phyloP scores from a whole-genome alignment of 35 echinoderm and acorn worm species.

The Ophioderma brevispina region DNA sequence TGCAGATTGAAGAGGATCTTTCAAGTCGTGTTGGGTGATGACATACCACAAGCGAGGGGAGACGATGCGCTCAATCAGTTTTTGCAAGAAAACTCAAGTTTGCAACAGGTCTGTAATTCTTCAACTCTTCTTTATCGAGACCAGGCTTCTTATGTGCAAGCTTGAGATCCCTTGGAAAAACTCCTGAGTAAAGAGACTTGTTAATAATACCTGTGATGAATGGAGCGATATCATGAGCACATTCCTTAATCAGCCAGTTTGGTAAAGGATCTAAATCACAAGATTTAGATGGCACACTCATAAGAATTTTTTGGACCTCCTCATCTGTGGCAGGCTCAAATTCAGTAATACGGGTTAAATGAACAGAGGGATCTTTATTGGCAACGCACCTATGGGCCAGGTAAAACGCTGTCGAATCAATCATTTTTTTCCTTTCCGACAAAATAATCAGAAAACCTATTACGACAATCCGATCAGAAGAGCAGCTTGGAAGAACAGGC shows the following conservation, averaged over 20 bases:
- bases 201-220: conserved; percentile 39
- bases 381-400: not conserved
- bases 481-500: not conserved
- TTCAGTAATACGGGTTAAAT: not conserved
- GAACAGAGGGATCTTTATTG: not conserved
- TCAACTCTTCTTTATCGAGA: conserved; percentile 58
- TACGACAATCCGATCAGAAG: not conserved
- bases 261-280: conserved; percentile 42
- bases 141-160: conserved; percentile 54
- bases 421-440: not conserved
- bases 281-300: conserved; percentile 40
- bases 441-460: conserved; percentile 5
- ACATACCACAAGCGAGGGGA: conserved; percentile 31
- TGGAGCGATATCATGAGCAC: conserved; percentile 27
- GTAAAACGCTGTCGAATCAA: not conserved
- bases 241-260: conserved; percentile 26
- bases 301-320: conserved; percentile 42
- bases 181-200: conserved; percentile 20
- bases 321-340: conserved; percentile 3
- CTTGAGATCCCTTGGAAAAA: conserved; percentile 32
- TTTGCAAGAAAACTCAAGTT: conserved; percentile 67
- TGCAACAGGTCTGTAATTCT: conserved; percentile 72
- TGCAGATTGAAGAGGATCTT: conserved; percentile 66
- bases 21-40: conserved; percentile 45
- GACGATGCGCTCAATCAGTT: conserved; percentile 59